Percentiles rank a stretch among this genome's conserved stretches.
These are phyloP conservation scores for Paramormyrops hopkinsi DNA, from an alignment of 2,797 vertebrate species.

Conservation along the genomic window DNA sequence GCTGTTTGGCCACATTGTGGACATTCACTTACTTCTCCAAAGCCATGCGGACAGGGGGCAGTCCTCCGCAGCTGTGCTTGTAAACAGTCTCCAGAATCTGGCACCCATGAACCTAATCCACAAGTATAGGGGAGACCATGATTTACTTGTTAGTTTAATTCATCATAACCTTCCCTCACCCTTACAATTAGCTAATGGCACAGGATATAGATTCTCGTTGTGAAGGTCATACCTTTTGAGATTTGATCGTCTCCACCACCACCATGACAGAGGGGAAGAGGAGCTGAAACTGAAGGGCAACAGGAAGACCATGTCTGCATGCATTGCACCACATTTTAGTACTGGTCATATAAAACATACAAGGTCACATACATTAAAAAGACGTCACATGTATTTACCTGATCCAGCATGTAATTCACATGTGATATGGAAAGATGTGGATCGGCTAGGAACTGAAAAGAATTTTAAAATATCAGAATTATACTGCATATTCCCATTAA, in stretches of 20 bases:
- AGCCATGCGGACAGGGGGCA: constrained; percentile 89
- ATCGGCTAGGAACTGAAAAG: constrained; percentile 86
- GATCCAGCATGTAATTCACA: constrained; percentile 91
- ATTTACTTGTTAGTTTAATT: neutral
- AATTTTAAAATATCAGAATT: neutral
- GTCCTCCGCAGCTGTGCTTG: constrained; percentile 90
- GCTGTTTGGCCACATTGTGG: neutral
- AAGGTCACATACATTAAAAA: neutral
- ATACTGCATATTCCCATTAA: neutral
- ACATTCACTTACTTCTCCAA: constrained; percentile 81
- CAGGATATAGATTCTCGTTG: neutral
- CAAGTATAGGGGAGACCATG: constrained; percentile 18
- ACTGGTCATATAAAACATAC: neutral
- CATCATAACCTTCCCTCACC: neutral
- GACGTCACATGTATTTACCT: constrained; percentile 60
- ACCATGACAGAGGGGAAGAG: constrained; percentile 96
- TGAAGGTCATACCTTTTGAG: constrained; percentile 76
- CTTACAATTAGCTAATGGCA: neutral
- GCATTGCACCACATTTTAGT: neutral
- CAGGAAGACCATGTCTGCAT: neutral
- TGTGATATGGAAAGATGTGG: constrained; percentile 94
- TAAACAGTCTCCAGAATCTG: constrained; percentile 93
- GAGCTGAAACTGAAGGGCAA: constrained; percentile 78
- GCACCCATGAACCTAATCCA: constrained; percentile 86
- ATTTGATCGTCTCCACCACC: constrained; percentile 91